These are phyloP conservation scores for Megatriorchis doriae DNA, from an alignment of 2,113 vertebrate genomes.

Conservation along the genomic window DNA sequence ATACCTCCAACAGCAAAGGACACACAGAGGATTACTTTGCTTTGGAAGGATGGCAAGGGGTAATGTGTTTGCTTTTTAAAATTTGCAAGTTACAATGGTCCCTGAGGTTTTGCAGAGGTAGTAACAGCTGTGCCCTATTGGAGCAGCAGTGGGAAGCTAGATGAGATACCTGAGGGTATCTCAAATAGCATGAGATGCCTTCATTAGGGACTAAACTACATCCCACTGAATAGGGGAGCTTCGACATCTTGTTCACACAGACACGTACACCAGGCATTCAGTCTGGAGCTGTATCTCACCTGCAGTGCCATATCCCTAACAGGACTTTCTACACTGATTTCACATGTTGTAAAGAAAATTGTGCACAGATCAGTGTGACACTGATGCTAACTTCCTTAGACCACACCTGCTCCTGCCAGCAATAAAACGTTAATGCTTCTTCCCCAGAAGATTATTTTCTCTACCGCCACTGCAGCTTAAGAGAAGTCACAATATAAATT, in stretches of 20 bases:
- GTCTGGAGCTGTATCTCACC: not conserved
- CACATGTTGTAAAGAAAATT: fast-evolving
- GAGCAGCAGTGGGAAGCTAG: not conserved
- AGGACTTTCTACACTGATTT: not conserved
- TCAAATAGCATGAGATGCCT: not conserved
- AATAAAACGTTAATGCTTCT: not conserved
- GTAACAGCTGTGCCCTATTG: not conserved
- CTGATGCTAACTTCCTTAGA: not conserved
- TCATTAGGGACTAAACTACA: not conserved
- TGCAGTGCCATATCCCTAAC: not conserved
- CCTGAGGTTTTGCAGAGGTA: not conserved
- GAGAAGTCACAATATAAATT: not conserved
- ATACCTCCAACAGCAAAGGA: not conserved
- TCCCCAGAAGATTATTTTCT: not conserved
- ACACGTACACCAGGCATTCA: not conserved
- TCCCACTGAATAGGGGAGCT: not conserved
- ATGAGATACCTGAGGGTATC: not conserved
- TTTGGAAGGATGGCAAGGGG: not conserved
- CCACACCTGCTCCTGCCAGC: not conserved
- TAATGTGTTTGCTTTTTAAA: not conserved
- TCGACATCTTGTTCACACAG: not conserved
- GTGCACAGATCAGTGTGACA: not conserved
- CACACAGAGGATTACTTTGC: not conserved
- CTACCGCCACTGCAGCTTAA: not conserved
- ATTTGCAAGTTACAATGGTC: not conserved